Conservation (phyloP, 30 jellyfish, hydroid and myxozoan species). For the Rhopilema esculentum region DNA sequence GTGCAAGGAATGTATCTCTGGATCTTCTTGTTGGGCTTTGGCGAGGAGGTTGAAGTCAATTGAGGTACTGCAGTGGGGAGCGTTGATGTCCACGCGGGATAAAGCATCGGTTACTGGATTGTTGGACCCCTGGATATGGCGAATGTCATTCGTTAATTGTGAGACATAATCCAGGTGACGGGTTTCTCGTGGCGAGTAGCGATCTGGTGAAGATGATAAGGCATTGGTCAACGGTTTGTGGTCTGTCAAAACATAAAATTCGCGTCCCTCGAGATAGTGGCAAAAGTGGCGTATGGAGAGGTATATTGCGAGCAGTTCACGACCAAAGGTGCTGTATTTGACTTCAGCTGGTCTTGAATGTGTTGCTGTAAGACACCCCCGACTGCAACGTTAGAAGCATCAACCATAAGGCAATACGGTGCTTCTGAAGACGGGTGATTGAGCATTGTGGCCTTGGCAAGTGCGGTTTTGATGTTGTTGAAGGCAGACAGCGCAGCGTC, state of each 20-base stretch:
- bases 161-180: too few relatives aligned
- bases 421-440: conserved; percentile 42
- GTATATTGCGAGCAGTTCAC: conserved; percentile 14
- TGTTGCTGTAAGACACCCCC: conserved; percentile 31
- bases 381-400: conserved; percentile 53
- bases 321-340: conserved; percentile 6
- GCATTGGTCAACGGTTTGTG: too few relatives aligned
- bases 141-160: background rate
- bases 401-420: conserved; percentile 46
- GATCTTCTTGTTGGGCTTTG: too few relatives aligned
- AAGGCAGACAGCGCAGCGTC: conserved; percentile 37
- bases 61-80: too few relatives aligned
- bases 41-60: too few relatives aligned
- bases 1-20: too few relatives aligned
- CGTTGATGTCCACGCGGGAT: too few relatives aligned
- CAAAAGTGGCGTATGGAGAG: background rate
- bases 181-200: too few relatives aligned
- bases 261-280: background rate
- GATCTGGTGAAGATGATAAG: too few relatives aligned
- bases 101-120: too few relatives aligned
- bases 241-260: too few relatives aligned
- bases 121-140: background rate
- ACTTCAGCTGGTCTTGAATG: conserved; percentile 13
- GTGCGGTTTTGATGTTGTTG: conserved; percentile 30
- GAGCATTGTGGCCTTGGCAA: conserved; percentile 51